phyloP scores from a whole-genome alignment of 2,888 invertebrate species.

The Trachelus stipa region DNA sequence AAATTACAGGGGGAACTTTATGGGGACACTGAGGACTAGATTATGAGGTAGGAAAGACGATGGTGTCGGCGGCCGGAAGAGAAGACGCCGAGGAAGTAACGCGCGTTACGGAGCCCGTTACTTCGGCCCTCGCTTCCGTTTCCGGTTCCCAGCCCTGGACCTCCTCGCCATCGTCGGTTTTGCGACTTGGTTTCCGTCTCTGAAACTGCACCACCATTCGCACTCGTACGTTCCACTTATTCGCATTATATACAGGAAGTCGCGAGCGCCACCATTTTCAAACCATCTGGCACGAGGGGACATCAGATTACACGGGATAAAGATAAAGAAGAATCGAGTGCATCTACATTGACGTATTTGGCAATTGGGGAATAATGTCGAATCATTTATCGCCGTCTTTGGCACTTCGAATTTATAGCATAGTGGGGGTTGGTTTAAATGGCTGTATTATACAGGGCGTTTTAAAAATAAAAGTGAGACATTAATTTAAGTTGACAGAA shows the following conservation, averaged over 20 bases:
- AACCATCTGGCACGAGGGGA: neutral
- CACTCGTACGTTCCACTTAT: slow-evolving; percentile 9
- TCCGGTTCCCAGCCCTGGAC: slow-evolving; percentile 5
- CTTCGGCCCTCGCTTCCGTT: slow-evolving; percentile 23
- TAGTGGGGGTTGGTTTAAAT: neutral
- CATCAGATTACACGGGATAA: neutral
- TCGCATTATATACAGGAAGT: neutral
- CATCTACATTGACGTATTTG: neutral
- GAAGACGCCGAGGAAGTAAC: neutral
- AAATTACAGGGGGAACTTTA: slow-evolving; percentile 2
- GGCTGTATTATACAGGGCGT: neutral
- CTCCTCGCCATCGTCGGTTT: slow-evolving; percentile 17
- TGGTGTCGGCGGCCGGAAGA: slow-evolving; percentile 41
- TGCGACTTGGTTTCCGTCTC: slow-evolving; percentile 29
- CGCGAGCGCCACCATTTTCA: neutral
- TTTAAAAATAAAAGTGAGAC: neutral
- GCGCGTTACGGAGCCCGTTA: slow-evolving; percentile 6
- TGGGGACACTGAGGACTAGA: slow-evolving; percentile 9
- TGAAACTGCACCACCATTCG: slow-evolving; percentile 35
- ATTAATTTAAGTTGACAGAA: neutral
- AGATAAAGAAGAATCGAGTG: neutral
- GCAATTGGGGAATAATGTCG: neutral
- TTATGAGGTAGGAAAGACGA: slow-evolving; percentile 50
- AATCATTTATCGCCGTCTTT: neutral
- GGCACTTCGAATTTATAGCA: neutral